Evolutionary conservation across 2,113 vertebrate genomes (phyloP), one percentile per base, ranked within the genome.

Genomic region (Arothron firmamentum): DNA sequence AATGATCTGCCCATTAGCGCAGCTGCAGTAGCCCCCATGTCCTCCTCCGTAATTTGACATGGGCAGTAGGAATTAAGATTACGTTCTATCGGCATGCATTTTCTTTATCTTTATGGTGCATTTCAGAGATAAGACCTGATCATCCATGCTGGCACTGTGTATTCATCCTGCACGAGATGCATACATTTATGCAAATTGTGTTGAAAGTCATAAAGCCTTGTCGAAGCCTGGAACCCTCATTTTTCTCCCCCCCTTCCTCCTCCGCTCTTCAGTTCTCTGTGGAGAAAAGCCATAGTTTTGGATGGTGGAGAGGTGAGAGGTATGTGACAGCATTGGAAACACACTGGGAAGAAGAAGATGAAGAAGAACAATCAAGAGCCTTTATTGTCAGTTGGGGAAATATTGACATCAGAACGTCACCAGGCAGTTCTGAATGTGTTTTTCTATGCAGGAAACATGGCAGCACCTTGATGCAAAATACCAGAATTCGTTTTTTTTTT

Each of bases 111-210:
- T 82, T 85, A 81, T 59, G 67, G 72, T 57, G 66, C 75, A 81
- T 79, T 88, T 85, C 77, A 80, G 67, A 87, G 87, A 92, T 89
- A 87, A 88, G 81, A 71, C 72, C 77, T 80, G 87, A 90, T 91
- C 84, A 80, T 87, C 82, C 79, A 72, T 84, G 87, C 85, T 85
- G 79, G 80, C 78, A 56, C 69, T 86, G 81, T 86, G 85, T 89
- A 86, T 80, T 76, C 69, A 75, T 77, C 45, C 87, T 68, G 77
- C 86, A 85, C 83, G 84, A 78, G 71, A 81, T 82, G 87, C 88
- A 90, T 90, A 82, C 85, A 82, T 90, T 90, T 89, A 91, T 91
- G 89, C 87, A 90, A 88, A 91, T 89, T 10, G 41, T 6, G 64
- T 34, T 78, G 67, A 72, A 88, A 83, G 84, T 85, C 76, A 87